Evolutionary conservation across 2,888 invertebrate genomes (phyloP).

Genomic region (Terebella lapidaria): DNA sequence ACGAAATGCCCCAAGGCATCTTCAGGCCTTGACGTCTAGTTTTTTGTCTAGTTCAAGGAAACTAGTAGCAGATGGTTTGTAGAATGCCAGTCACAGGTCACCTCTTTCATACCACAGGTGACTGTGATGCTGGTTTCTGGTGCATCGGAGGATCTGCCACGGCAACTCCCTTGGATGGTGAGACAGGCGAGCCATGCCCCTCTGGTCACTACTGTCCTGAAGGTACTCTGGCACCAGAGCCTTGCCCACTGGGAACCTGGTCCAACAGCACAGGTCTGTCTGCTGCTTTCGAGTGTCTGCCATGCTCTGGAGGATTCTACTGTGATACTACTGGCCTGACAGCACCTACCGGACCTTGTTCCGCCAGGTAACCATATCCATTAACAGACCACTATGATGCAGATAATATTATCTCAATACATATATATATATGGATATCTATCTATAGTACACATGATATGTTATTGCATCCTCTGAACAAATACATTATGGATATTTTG

Average conservation of each 20-base stretch:
- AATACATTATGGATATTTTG: too few species aligned
- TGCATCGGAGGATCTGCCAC: conserved; percentile 41
- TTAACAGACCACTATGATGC: too few species aligned
- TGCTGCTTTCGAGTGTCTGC: conserved; percentile 34
- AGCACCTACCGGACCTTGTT: conserved; percentile 38
- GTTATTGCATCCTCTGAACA: too few species aligned
- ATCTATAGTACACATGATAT: too few species aligned
- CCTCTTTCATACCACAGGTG: conserved; percentile 18
- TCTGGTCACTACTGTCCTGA: conserved; percentile 38
- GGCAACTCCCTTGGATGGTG: conserved; percentile 39
- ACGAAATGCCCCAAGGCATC: too few species aligned
- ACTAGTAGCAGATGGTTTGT: too few species aligned
- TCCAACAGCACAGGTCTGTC: conserved; percentile 38
- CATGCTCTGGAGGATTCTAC: conserved; percentile 44
- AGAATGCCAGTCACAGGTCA: too few species aligned
- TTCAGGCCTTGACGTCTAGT: too few species aligned
- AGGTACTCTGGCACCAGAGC: conserved; percentile 34
- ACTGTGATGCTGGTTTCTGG: conserved; percentile 43
- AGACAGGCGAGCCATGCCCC: conserved; percentile 40
- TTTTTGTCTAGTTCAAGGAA: too few species aligned
- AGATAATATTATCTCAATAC: too few species aligned
- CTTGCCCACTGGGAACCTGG: conserved; percentile 43
- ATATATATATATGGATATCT: too few species aligned
- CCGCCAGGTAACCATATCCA: conserved; percentile 36
- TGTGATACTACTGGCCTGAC: conserved; percentile 40